Evolutionary conservation across 2,888 invertebrate genomes (phyloP).

Genomic region (Dryobota labecula): DNA sequence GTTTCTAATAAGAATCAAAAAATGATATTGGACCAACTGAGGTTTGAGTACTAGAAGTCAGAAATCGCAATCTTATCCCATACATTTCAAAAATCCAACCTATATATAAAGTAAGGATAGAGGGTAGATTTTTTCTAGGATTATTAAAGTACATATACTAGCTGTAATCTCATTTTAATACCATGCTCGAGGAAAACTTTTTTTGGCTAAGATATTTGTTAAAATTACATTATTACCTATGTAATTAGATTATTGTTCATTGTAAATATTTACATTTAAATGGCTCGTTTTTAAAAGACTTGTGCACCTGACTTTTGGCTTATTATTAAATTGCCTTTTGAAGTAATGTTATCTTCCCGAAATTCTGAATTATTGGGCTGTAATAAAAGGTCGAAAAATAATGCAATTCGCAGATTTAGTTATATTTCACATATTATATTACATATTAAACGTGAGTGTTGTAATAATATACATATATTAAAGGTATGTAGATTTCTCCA

Average conservation of each 20-base stretch:
- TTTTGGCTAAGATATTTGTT: conserved; percentile 1
- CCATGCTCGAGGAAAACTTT: background rate
- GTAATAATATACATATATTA: too few relatives aligned
- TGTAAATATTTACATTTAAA: background rate
- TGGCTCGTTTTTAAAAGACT: background rate
- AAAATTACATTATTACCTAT: background rate
- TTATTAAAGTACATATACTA: conserved; percentile 14
- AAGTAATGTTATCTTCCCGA: background rate
- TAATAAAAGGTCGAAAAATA: background rate
- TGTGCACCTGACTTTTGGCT: background rate
- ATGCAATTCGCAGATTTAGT: too few relatives aligned
- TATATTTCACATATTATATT: background rate
- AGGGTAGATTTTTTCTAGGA: conserved; percentile 3
- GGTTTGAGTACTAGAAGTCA: too few relatives aligned
- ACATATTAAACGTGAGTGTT: conserved; percentile 11
- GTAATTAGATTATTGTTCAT: background rate
- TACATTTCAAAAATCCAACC: too few relatives aligned
- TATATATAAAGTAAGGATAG: too few relatives aligned
- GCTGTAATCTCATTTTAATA: conserved; percentile 3
- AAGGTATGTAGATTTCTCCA: conserved; percentile 17
- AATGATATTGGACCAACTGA: too few relatives aligned
- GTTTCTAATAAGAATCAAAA: too few relatives aligned
- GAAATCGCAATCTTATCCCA: too few relatives aligned
- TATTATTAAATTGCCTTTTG: background rate
- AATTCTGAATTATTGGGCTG: background rate